Evolutionary conservation across 2,888 invertebrate species (phyloP).

Genomic region (Andrena minutula): DNA sequence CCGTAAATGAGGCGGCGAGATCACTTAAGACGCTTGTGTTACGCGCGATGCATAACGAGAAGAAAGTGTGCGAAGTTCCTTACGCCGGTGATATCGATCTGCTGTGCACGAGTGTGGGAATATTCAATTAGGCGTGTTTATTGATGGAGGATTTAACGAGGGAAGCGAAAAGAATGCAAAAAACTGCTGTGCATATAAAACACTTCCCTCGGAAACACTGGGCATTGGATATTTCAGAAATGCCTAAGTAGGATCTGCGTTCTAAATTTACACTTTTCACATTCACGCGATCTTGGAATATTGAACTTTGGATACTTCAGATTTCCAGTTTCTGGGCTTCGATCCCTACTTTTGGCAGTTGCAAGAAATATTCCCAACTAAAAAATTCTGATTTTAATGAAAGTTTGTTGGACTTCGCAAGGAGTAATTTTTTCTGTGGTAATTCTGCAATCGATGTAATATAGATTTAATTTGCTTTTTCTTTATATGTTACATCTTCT

Average conservation of each 20-base stretch:
- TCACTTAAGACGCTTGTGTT: constrained; percentile 2
- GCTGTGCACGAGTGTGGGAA: constrained; percentile 15
- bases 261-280: background rate
- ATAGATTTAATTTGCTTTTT: no score
- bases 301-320: background rate
- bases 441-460: no score
- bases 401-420: no score
- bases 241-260: background rate
- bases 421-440: no score
- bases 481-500: no score
- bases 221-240: background rate
- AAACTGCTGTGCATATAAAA: no score
- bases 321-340: background rate
- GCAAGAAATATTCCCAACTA: no score
- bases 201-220: no score
- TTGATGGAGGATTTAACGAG: constrained; percentile 9
- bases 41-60: constrained; percentile 33
- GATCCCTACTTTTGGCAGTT: no score
- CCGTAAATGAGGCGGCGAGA: constrained; percentile 10
- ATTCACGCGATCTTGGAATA: background rate
- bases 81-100: constrained; percentile 25
- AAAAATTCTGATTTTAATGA: no score
- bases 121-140: constrained; percentile 23
- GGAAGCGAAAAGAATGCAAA: background rate
- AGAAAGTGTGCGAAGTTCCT: constrained; percentile 50